Percentiles rank a stretch among this genome's conserved stretches.
Conservation (phyloP, 1,140 invertebrate genomes). For the Caenorhabditis remanei region DNA sequence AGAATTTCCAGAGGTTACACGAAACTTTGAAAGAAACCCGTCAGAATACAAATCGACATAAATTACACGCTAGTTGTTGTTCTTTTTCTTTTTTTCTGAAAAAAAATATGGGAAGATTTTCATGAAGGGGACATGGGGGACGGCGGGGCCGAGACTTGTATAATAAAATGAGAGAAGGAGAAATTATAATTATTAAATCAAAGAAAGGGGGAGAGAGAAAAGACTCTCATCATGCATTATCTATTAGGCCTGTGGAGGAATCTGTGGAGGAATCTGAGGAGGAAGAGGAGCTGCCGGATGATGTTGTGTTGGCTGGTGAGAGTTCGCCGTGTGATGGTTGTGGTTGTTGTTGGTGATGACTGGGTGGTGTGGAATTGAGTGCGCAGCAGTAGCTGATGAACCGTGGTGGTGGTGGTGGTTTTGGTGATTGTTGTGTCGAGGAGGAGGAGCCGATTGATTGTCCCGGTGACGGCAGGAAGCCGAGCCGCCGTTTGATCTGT, state of each 20-base stretch:
- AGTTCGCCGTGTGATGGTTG: not conserved
- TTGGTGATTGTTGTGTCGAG: not conserved
- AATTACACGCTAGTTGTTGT: slow-evolving; percentile 44
- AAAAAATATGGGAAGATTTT: not conserved
- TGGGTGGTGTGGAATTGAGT: not conserved
- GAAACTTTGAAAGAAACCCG: slow-evolving; percentile 24
- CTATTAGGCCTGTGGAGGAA: slow-evolving; percentile 8
- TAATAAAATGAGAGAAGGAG: not conserved
- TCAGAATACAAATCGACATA: slow-evolving; percentile 47
- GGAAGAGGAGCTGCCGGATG: not conserved
- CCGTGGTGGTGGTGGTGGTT: not conserved
- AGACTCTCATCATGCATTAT: not conserved
- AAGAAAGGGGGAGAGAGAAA: not conserved
- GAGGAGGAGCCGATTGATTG: slow-evolving; percentile 14
- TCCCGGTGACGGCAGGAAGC: slow-evolving; percentile 28
- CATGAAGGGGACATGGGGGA: not conserved
- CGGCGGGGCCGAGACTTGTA: slow-evolving; percentile 6
- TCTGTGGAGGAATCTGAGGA: not conserved
- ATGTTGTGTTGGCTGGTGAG: not conserved
- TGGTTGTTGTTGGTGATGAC: not conserved
- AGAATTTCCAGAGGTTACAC: not conserved
- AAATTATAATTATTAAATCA: not conserved
- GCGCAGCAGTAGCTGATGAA: not conserved
- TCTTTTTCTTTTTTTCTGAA: slow-evolving; percentile 2
- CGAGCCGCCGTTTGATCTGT: slow-evolving; percentile 35